Base-by-base conservation (phyloP, 2,888 invertebrate species). In the Endotricha flammealis region DNA sequence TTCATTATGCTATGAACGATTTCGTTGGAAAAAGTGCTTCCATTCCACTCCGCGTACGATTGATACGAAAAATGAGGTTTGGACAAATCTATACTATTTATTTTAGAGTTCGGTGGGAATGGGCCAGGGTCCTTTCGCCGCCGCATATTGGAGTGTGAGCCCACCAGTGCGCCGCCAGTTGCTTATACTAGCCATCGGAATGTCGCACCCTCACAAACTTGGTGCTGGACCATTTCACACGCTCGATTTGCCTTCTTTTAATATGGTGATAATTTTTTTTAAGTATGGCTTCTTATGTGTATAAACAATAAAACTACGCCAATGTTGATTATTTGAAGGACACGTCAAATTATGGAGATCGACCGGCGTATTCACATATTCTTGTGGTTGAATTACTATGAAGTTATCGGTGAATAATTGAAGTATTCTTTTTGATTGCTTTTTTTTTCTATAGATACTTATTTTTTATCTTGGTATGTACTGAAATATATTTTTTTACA, bases 231-330 rank as follows among this genome's bases (percentile, higher is more conserved):
- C 67, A 0, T 77, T 82, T 42, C 57, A 66, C 38, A 53, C 54
- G 1, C 50, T 82, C 0, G 57, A 75, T 36, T 50, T 80, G 27
- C 75, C 75, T 0, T 68, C 79, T 0, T 82, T 82, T 48, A 64
- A 79, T 40, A 70, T 70, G 66, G 82, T 75, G 46, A 13, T 3
- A 13, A 11, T 24, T 2, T 1, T 23, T 2, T 2, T 3, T 30
- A 20, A 9, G 1, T 12, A 2, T 6, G n/a, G 4, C 7, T 30
- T n/a, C 10, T 17, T 6, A 3, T n/a, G n/a, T n/a, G 6, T 7
- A 11, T 3, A 6, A 10, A 4, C 2, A 4, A 12, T 8, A 11
- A 11, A 10, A 3, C 12, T 12, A 12, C 5, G 7, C 23, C 7
- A 17, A 17, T 30, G 3, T 10, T 20, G 3, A 6, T 4, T 20